Base-by-base conservation (phyloP, 2,888 invertebrate species). In the Lithodes maja region DNA sequence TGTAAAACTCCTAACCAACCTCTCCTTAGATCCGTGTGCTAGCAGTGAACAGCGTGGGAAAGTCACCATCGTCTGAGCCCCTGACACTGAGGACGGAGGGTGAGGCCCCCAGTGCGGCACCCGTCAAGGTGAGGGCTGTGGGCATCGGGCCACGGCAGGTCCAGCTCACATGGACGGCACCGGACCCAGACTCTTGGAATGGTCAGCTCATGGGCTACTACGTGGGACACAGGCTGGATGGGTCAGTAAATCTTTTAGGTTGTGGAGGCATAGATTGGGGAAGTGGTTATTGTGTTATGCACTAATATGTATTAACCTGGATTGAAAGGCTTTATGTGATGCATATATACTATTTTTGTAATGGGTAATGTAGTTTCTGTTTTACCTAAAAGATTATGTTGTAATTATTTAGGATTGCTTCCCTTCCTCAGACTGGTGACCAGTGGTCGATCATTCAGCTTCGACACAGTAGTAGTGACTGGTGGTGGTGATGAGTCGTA, bases 111-210 rank as follows among this genome's bases (percentile, higher is more conserved):
- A 33, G 33, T 33, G 33, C 33, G 33, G 33, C 33, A 33, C 33
- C 33, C 33, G 33, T 33, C 33, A 33, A 33, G 33, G 33, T 33
- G 33, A 33, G 33, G 33, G 91, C 87, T 2, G 83, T 90, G 79
- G 90, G 68, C 75, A 15, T 90, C 49, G 83, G 88, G 17, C 82
- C 91, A n/a, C 71, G 86, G 69, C 69, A 85, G 52, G 90, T 91
- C 12, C 85, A 87, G 85, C 71, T 91, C 5, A 80, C 90, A n/a
- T 91, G 91, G 91, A 55, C 86, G 17, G 93, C 94, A 0, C 94
- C 94, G 3, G 33, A 33, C 33, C 33, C 33, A 33, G 33, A 33
- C 33, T 33, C 33, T 33, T 33, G 33, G 33, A 33, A 33, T 33
- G 33, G 33, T 33, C 33, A 33, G 33, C 33, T 33, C 33, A 33